Conservation (phyloP, 2,113 vertebrate species). For the Phyllostomus hastatus region DNA sequence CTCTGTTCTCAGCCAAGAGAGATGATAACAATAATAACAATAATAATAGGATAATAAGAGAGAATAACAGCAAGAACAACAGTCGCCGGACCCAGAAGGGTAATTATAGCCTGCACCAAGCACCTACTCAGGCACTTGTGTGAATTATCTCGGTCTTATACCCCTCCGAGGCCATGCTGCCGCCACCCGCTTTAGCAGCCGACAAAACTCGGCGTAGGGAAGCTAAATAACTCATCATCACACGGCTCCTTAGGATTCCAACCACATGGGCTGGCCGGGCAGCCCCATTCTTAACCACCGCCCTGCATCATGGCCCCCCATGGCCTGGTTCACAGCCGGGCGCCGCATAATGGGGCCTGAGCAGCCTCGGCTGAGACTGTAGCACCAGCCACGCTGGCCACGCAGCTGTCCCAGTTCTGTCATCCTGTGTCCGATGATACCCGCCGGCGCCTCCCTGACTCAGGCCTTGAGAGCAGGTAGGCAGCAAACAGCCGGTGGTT, state of each 20-base stretch:
- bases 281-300: not conserved
- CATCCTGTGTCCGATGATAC: not conserved
- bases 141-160: not conserved
- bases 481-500: not conserved
- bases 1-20: not conserved
- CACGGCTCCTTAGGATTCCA: not conserved
- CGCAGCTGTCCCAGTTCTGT: not conserved
- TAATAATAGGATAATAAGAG: not conserved
- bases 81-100: not conserved
- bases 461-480: not conserved
- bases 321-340: fast-evolving
- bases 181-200: not conserved
- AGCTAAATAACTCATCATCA: not conserved
- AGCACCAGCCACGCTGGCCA: fast-evolving
- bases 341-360: fast-evolving
- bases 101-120: not conserved
- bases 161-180: not conserved
- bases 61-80: not conserved
- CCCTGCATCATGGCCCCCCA: not conserved
- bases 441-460: not conserved
- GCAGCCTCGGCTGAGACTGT: not conserved
- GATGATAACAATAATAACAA: not conserved
- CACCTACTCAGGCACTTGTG: not conserved
- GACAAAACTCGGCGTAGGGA: not conserved
- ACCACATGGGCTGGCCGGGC: fast-evolving